A percentile compares a stretch with the other conserved stretches of the same genome.
phyloP scores from a whole-genome alignment of 2,888 invertebrate genomes.

The Drosophila algonquin region DNA sequence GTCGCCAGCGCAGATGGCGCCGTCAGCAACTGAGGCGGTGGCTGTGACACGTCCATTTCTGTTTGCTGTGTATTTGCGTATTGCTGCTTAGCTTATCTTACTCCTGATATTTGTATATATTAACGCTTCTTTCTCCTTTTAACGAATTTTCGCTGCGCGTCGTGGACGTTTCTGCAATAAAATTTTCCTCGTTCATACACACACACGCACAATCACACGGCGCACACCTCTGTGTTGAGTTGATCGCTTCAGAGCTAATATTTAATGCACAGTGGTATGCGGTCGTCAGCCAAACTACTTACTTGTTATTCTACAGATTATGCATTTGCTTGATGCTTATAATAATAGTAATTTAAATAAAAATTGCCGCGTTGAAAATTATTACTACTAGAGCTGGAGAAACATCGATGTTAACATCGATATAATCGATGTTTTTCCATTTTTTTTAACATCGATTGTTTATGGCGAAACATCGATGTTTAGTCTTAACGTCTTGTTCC shows the following conservation, averaged over 20 bases:
- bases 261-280: not conserved
- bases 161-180: constrained; percentile 17
- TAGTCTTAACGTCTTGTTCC: no score
- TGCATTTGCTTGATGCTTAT: constrained; percentile 7
- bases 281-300: constrained; percentile 5
- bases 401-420: no score
- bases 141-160: constrained; percentile 11
- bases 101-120: no score
- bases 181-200: not conserved
- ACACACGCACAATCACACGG: constrained; percentile 35
- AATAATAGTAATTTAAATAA: not conserved
- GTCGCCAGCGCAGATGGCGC: constrained; percentile 81
- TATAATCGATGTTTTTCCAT: no score
- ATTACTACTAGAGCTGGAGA: no score
- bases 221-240: not conserved
- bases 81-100: not conserved
- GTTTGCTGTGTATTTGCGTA: not conserved
- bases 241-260: not conserved
- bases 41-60: constrained; percentile 81
- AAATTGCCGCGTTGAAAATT: constrained; percentile 15
- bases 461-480: no score
- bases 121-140: not conserved
- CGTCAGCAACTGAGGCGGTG: constrained; percentile 80
- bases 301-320: constrained; percentile 5
- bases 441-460: no score